Percentiles rank a stretch among this genome's conserved stretches.
Evolutionary conservation across 1,140 invertebrate genomes (phyloP).

Genomic region (Procambarus clarkii): DNA sequence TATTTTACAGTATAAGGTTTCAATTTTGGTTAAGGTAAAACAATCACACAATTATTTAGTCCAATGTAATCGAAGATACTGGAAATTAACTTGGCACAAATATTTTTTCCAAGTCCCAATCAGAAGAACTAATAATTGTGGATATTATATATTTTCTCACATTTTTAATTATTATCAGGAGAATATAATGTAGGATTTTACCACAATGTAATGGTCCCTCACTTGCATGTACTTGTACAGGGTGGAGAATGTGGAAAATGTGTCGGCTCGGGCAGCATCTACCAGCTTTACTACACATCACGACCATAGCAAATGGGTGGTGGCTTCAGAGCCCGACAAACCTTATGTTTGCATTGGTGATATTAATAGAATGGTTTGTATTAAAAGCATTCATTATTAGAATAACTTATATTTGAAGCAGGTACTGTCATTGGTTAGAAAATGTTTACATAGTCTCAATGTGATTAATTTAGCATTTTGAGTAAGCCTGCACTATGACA

Average conservation of each 20-base stretch:
- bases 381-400: not conserved
- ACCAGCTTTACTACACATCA: conserved; percentile 83
- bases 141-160: no score
- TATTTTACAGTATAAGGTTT: no score
- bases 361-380: conserved; percentile 89
- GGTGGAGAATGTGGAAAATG: conserved; percentile 81
- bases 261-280: conserved; percentile 42
- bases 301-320: conserved; percentile 96
- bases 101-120: no score
- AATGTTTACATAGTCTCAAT: not conserved
- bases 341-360: conserved; percentile 92
- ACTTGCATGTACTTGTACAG: conserved; percentile 14
- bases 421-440: not conserved
- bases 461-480: not conserved
- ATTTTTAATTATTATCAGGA: no score
- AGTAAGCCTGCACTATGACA: not conserved
- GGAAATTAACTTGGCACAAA: no score
- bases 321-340: conserved; percentile 79
- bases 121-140: no score
- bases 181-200: no score
- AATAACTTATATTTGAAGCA: not conserved
- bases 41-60: no score
- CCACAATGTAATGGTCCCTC: no score
- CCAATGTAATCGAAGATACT: no score
- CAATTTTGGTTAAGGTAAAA: no score